A percentile compares a stretch with the other conserved stretches of the same genome.
These are phyloP conservation scores for Ophion costatus DNA, from an alignment of 2,888 invertebrate genomes.

Conservation along the genomic window DNA sequence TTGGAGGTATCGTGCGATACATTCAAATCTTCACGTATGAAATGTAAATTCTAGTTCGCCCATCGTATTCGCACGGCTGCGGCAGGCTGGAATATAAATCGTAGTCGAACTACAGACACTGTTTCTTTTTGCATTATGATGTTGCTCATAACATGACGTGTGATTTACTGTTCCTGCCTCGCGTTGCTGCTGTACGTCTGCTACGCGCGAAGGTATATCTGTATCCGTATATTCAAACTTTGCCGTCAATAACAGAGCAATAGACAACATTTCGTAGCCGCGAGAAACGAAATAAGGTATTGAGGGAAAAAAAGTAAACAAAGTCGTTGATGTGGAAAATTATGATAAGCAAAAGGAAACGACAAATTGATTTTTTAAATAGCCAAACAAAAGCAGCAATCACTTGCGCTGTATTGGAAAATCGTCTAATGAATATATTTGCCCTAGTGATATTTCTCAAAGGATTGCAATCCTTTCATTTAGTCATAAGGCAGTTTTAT, in stretches of 20 bases:
- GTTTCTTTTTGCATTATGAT: not conserved
- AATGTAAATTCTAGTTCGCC: slow-evolving; percentile 49
- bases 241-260: no score
- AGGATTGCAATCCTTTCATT: not conserved
- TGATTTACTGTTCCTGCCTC: slow-evolving; percentile 4
- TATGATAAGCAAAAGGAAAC: not conserved
- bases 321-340: not conserved
- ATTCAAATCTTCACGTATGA: slow-evolving; percentile 49
- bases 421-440: not conserved
- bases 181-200: not conserved
- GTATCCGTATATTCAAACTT: not conserved
- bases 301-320: not conserved
- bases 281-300: not conserved
- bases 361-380: not conserved
- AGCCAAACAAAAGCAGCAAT: not conserved
- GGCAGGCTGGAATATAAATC: slow-evolving; percentile 21
- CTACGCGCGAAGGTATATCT: not conserved
- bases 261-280: not conserved
- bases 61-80: slow-evolving; percentile 22
- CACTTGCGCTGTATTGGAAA: not conserved
- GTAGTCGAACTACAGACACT: not conserved
- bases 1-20: slow-evolving; percentile 16
- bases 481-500: not conserved
- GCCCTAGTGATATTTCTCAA: no score
- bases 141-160: slow-evolving; percentile 1